Evolutionary conservation across 1,140 invertebrate genomes (phyloP).

Genomic region (Glomeris maerens): DNA sequence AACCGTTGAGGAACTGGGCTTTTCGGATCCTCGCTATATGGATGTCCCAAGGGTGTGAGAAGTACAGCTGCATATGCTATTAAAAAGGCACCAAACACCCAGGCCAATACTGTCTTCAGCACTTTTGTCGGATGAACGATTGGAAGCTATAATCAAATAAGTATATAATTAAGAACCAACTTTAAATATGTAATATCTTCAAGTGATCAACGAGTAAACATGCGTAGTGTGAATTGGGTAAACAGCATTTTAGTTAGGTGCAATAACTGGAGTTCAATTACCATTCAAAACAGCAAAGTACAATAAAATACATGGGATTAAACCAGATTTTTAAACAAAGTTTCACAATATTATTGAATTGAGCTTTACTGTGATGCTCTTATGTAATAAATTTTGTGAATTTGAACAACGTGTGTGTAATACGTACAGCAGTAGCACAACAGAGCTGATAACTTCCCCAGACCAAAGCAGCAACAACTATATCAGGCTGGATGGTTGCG

Average conservation of each 20-base stretch:
- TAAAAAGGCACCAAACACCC: slow-evolving; percentile 18
- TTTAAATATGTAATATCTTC: too few relatives aligned
- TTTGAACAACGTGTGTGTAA: too few relatives aligned
- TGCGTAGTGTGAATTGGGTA: too few relatives aligned
- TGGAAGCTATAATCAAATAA: slow-evolving; percentile 28
- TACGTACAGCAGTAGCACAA: too few relatives aligned
- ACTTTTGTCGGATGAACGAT: slow-evolving; percentile 25
- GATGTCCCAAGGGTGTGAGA: slow-evolving; percentile 48
- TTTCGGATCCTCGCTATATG: slow-evolving; percentile 45
- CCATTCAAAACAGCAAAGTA: too few relatives aligned
- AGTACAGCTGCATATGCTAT: slow-evolving; percentile 23
- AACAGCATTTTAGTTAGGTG: too few relatives aligned
- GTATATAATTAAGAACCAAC: too few relatives aligned
- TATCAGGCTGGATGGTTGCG: slow-evolving; percentile 51
- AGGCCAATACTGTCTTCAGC: slow-evolving; percentile 19
- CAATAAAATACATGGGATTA: too few relatives aligned
- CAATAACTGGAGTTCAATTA: too few relatives aligned
- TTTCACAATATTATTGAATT: slow-evolving; percentile 1
- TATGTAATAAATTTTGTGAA: slow-evolving; percentile 1
- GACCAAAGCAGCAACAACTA: slow-evolving; percentile 32
- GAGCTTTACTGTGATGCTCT: slow-evolving; percentile 7
- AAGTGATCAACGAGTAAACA: too few relatives aligned
- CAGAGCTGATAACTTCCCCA: too few relatives aligned
- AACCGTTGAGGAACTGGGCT: slow-evolving; percentile 50
- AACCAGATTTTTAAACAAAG: too few relatives aligned